phyloP scores from a whole-genome alignment of 2,888 invertebrate species.

The Chymomyza caudatula region DNA sequence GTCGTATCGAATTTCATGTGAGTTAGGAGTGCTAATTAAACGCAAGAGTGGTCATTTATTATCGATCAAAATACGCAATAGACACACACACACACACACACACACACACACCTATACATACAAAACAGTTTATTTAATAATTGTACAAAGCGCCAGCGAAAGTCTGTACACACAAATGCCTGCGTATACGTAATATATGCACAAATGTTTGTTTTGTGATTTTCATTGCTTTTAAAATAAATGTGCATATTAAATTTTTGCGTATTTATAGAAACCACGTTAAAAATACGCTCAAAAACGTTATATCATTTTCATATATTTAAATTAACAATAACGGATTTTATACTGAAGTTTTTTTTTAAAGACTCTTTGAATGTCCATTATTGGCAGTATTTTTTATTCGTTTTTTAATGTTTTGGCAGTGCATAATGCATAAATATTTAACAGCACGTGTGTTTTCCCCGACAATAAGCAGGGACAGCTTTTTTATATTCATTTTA shows the following conservation, averaged over 20 bases:
- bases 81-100: conserved; percentile 1
- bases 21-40: background rate
- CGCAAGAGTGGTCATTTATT: conserved; percentile 27
- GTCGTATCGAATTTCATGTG: background rate
- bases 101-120: background rate
- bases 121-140: conserved; percentile 6
- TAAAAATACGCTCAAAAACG: background rate
- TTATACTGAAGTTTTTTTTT: too few species aligned
- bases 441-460: too few species aligned
- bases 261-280: conserved; percentile 23
- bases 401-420: too few species aligned
- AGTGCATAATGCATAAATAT: too few species aligned
- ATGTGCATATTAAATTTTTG: conserved; percentile 58
- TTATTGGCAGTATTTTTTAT: too few species aligned
- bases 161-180: too few species aligned
- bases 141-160: too few species aligned
- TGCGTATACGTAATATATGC: too few species aligned
- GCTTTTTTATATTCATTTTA: too few species aligned
- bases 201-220: conserved; percentile 28
- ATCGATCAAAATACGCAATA: conserved; percentile 15
- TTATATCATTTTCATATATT: background rate
- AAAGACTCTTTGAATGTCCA: too few species aligned
- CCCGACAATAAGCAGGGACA: too few species aligned
- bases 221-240: conserved; percentile 40
- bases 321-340: background rate